A percentile compares a stretch with the other conserved stretches of the same genome.
phyloP scores from a whole-genome alignment of 2,113 vertebrate genomes.

The Polyodon spathula region DNA sequence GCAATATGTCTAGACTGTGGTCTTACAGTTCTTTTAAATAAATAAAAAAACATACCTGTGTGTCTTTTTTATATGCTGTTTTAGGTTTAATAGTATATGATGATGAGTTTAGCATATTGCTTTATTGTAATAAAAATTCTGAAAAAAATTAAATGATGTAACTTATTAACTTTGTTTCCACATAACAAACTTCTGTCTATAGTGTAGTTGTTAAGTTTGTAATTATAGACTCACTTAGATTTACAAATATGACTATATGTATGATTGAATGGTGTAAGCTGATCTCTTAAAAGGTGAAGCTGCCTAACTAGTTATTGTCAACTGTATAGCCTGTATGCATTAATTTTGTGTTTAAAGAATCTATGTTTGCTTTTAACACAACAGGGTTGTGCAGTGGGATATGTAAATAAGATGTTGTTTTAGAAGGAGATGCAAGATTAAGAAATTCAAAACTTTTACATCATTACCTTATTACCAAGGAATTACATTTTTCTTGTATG shows the following conservation, averaged over 20 bases:
- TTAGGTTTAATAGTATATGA: background rate
- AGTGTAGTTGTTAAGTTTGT: slow-evolving; percentile 52
- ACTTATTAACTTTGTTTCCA: slow-evolving; percentile 17
- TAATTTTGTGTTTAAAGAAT: slow-evolving; percentile 1
- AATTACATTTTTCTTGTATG: slow-evolving; percentile 4
- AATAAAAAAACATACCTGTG: too few relatives aligned
- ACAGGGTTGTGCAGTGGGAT: slow-evolving; percentile 2
- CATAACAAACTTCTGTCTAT: slow-evolving; percentile 40
- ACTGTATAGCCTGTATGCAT: slow-evolving; percentile 20
- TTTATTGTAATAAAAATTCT: slow-evolving; percentile 6
- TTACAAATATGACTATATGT: slow-evolving; percentile 36
- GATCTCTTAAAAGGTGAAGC: slow-evolving; percentile 42
- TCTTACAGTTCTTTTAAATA: too few relatives aligned
- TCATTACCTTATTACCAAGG: background rate
- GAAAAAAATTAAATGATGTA: slow-evolving; percentile 19
- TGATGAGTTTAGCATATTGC: background rate
- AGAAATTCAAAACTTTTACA: background rate
- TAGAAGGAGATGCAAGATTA: background rate
- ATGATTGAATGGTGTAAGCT: slow-evolving; percentile 31
- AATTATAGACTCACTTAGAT: slow-evolving; percentile 47
- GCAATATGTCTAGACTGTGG: too few relatives aligned
- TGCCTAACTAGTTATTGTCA: slow-evolving; percentile 26
- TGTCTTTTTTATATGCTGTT: background rate
- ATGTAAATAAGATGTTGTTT: background rate
- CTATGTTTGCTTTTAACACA: background rate